These are phyloP conservation scores for Aplodontia rufa DNA, from an alignment of 2,113 vertebrate species.

Conservation along the genomic window DNA sequence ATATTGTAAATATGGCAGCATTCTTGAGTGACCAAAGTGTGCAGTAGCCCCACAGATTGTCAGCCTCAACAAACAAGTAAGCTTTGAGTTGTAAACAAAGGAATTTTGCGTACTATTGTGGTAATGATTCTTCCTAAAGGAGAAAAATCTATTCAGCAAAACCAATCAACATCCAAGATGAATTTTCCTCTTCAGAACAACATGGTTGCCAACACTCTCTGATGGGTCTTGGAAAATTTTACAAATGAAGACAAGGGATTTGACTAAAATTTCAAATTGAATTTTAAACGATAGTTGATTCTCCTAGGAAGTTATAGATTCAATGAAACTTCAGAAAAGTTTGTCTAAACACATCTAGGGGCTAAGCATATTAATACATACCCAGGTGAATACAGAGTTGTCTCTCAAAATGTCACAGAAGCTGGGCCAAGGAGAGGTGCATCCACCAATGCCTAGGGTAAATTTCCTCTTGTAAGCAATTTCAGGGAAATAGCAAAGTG, in stretches of 20 bases:
- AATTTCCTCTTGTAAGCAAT: not conserved
- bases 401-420: not conserved
- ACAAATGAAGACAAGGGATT: not conserved
- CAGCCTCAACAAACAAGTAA: not conserved
- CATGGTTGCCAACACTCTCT: not conserved
- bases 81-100: constrained; percentile 4
- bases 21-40: not conserved
- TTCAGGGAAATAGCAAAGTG: not conserved
- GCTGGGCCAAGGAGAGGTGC: not conserved
- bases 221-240: not conserved
- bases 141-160: constrained; percentile 33
- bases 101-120: not conserved
- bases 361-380: not conserved
- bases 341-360: not conserved
- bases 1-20: not conserved
- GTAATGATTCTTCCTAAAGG: not conserved
- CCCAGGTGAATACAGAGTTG: not conserved
- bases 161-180: not conserved
- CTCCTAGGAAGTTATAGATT: constrained; percentile 34
- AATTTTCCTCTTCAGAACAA: not conserved
- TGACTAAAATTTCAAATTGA: not conserved
- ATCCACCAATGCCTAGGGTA: not conserved
- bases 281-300: constrained; percentile 26
- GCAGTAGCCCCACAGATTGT: not conserved
- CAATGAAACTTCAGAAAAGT: not conserved